Evolutionary conservation across 1,140 invertebrate species (phyloP).

Genomic region (Laupala kohalensis): DNA sequence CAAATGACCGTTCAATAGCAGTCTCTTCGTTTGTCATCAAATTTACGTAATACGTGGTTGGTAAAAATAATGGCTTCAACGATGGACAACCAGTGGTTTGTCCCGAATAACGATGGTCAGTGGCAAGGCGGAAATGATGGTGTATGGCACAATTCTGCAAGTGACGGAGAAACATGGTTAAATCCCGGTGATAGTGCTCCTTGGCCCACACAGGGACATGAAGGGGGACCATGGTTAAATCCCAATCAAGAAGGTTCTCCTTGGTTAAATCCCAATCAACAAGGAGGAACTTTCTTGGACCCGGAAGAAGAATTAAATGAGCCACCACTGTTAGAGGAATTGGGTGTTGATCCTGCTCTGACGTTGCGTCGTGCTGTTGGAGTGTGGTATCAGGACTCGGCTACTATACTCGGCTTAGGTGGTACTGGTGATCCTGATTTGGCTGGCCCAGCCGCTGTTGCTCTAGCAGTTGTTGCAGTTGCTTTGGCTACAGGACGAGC

Average conservation of each 20-base stretch:
- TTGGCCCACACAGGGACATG: neutral
- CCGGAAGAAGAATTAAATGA: constrained; percentile 41
- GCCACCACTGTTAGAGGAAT: constrained; percentile 74
- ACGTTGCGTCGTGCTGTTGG: constrained; percentile 65
- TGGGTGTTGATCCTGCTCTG: constrained; percentile 87
- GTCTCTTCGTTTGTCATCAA: neutral
- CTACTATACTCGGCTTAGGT: constrained; percentile 49
- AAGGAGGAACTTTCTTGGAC: neutral
- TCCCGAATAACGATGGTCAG: no score
- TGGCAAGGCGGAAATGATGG: neutral
- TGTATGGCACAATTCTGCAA: neutral
- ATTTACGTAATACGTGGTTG: neutral
- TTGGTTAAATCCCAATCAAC: neutral
- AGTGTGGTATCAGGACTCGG: constrained; percentile 32
- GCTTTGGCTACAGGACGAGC: constrained; percentile 52
- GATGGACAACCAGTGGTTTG: neutral
- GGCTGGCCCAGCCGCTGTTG: constrained; percentile 87
- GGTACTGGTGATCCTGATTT: constrained; percentile 75
- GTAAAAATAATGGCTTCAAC: neutral
- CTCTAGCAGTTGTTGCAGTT: constrained; percentile 71
- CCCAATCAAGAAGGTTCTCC: neutral
- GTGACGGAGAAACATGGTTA: neutral
- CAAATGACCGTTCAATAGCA: no score
- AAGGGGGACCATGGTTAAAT: neutral
- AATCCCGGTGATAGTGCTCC: neutral